Base-by-base conservation (phyloP, 1,140 invertebrate species). In the Trichonephila clavata region DNA sequence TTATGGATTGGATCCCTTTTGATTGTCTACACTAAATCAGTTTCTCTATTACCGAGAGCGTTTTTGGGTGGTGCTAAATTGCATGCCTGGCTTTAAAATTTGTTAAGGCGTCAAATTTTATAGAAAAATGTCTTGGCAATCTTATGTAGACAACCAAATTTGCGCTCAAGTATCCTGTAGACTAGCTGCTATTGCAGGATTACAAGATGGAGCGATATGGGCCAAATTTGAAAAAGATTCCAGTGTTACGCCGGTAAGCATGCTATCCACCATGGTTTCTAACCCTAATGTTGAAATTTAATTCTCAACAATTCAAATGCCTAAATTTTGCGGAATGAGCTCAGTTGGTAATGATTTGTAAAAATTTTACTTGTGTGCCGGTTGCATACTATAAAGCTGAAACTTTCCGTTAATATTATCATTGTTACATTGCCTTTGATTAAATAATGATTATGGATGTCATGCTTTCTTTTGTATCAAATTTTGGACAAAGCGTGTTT, bases 101-200 rank as follows among this genome's bases (percentile, higher is more conserved):
- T 90, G 20, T 90, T 83, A 88, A 65, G 86, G 50, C 86, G 60
- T 94, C 59, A 65, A 93, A 90, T 94, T 61, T 81, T 94, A 57
- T 65, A 88, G 20, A 84, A 91, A 91, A 96, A 99, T 98, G 98
- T 98, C 98, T 97, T 99, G 98, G 98, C 98, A 99, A 97, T 98
- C 98, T 97, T 99, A 99, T 97, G 98, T 99, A 96, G 98, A 99
- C 97, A 99, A 98, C 97, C 98, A 99, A 97, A 97, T 99, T 96
- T 97, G 99, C 96, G 98, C 98, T 95, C 98, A 98, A 97, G 95
- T 95, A 16, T 92, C 86, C 16, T 95, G 94, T 94, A 94, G 92
- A 77, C 71, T 95, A 86, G 98, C 98, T 95, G 98, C 98, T 95
- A 99, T 99, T 96, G 98, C 98, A 95, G 98, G 98, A 96, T 91